Evolutionary conservation across 2,113 vertebrate genomes (phyloP), one percentile per base, ranked within the genome.

Genomic region (Rhinolophus ferrumequinum): DNA sequence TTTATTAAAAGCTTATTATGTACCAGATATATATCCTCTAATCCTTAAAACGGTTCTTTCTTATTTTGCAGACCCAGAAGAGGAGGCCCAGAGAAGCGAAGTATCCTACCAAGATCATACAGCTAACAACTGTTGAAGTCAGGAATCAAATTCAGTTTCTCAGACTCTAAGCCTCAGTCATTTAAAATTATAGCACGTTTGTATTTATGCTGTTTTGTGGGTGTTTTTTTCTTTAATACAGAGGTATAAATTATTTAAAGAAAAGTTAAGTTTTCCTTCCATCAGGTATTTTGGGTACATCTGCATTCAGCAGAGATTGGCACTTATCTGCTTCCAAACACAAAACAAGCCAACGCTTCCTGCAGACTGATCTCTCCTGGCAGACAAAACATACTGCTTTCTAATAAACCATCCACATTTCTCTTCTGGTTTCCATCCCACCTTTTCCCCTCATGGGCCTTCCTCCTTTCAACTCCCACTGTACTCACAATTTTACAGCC

Each of bases 41-140:
- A 44, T 50, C 64, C 62, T 95, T 24, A 52, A 82, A 96, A 94
- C 1, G 11, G 28, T 38, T 83, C 89, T 86, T 69, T 72, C 70
- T 76, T 33, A 67, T 13, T 93, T 30, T 96, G 90, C 50, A 64
- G 54, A 84, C 54, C 52, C 41, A 38, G 77, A 94, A 96, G 77
- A 22, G 13, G 19, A 92, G 75, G 35, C 44, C 67, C 81, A 52
- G 19, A 66, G 64, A 90, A 50, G 75, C 33, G 18, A 82, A 84
- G 60, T 33, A 41, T 66, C 41, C 38, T 52, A 35, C 56, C 83
- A 35, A 83, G n/a, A 79, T 54, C 50, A 76, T 7, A 89, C 26
- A 79, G 69, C 38, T 85, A 47, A 66, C 54, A 54, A 91, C 81
- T 30, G 22, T 11, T n/a, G 69, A 94, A 72, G 66, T 41, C 52